phyloP scores from a whole-genome alignment of 2,797 vertebrate species.

The Aplochiton taeniatus region DNA sequence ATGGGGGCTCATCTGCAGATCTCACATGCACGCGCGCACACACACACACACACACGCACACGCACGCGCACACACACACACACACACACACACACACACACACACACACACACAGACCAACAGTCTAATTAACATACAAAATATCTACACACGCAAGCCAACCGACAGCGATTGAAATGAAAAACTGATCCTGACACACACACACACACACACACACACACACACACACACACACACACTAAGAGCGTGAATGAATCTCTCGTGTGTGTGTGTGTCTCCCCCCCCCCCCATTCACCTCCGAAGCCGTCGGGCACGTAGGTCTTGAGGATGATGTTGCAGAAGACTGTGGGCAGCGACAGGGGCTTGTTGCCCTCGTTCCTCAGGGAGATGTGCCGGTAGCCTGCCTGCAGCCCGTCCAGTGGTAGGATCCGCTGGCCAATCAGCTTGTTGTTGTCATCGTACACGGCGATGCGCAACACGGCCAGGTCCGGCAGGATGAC shows the following conservation, averaged over 20 bases:
- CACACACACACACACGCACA: neutral
- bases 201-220: conserved; percentile 1
- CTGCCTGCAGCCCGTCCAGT: conserved; percentile 95
- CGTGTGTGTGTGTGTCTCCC: neutral
- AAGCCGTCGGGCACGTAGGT: conserved; percentile 98
- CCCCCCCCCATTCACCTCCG: conserved; percentile 80
- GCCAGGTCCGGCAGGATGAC: conserved; percentile 97
- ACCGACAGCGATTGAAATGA: neutral
- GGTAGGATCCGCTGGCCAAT: conserved; percentile 97
- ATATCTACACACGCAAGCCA: neutral
- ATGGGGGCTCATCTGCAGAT: conserved; percentile 17
- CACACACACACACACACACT: neutral
- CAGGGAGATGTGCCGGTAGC: conserved; percentile 96
- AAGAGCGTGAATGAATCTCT: neutral
- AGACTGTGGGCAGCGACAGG: conserved; percentile 92
- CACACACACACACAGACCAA: conserved; percentile 6
- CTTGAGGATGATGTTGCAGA: conserved; percentile 99
- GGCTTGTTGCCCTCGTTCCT: conserved; percentile 98
- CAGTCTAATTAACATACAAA: neutral
- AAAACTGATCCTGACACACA: neutral
- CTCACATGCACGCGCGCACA: neutral
- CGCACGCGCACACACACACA: neutral
- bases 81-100: conserved; percentile 5
- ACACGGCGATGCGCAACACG: conserved; percentile 94
- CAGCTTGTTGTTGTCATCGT: conserved; percentile 96